Evolutionary conservation across 2,113 vertebrate genomes (phyloP), one percentile per base, ranked within the genome.

Genomic region (Catagonus wagneri): DNA sequence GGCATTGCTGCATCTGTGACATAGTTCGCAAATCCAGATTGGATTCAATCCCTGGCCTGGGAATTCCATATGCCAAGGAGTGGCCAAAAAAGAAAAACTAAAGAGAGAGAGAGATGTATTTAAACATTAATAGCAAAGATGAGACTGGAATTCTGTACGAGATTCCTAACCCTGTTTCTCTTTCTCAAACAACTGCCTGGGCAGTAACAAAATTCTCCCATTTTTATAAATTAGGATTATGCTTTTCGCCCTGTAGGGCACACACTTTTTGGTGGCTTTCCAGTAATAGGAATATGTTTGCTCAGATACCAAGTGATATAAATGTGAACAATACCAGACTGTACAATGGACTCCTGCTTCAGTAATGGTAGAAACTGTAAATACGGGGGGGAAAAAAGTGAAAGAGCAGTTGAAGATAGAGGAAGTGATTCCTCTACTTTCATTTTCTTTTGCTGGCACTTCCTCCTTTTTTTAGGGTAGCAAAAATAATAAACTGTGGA

Each of bases 401-500:
- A 84, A 93, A 89, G 29, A 83, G 13, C 69, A 83, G 27, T 91
- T 96, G 83, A 78, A 97, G 65, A 76, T 39, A 86, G 54, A 95
- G 78, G 81, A 95, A 94, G 80, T 93, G 36, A 90, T 84, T 95
- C 83, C 44, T 86, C 86, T 92, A 79, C 69, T 79, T 93, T 90
- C 89, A 72, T 94, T 97, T 95, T 90, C 81, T 78, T 88, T 93
- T 92, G 66, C n/a, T 88, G 78, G 66, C 8, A 94, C 36, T 93
- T 97, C 69, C 75, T 89, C 34, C 81, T 93, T 88, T 92, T 92
- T 89, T 71, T 89, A 89, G 56, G 61, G 25, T 61, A 91, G 52
- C 25, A 78, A 96, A 94, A 89, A 71, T 69, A 87, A 54, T 60
- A 74, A 85, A 52, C 39, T 84, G 34, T 27, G 39, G 52, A 63